Base-by-base conservation (phyloP, 2,113 vertebrate genomes). In the Syrmaticus mikado region DNA sequence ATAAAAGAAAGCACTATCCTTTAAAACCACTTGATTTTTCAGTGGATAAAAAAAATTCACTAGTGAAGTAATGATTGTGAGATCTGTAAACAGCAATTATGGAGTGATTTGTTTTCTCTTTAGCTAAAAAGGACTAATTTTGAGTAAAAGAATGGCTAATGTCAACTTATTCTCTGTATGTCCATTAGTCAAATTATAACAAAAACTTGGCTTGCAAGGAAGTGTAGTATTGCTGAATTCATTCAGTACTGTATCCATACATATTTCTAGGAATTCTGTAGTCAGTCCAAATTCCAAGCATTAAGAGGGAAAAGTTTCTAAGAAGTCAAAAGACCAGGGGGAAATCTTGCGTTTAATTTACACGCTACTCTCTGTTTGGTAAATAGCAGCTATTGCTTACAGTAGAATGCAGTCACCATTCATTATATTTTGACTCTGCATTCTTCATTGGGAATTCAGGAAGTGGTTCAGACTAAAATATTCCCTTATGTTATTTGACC, bases 401-500 rank as follows among this genome's bases (percentile, higher is more conserved):
- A 91, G 71, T 32, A 96, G 92, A 95, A 97, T 92, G 96, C 87
- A 93, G 96, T 85, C 89, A 93, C 90, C 91, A 92, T 96, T 97
- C 92, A 95, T 97, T 97, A 87, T 94, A 95, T 96, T 95, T 95
- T 92, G 91, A 91, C 84, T 96, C 82, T 62, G 67, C 97, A 95
- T 97, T 95, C 96, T 96, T 97, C 95, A 88, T 66, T 12, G 48
- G 87, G 93, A 97, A 97, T 97, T 97, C 96, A 97, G 97, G 97
- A 97, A 97, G 95, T 94, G 94, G 94, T 94, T 97, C 96, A 97
- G 97, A 98, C 97, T 96, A 82, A 97, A 98, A 97, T 95, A 95
- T 97, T 97, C 96, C 94, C 93, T 96, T 96, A 94, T 97, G 94
- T 96, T 97, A 97, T 97, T 96, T 97, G 96, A 97, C 96, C 96